These are phyloP conservation scores for Ceyx margarethae DNA, from an alignment of 2,113 vertebrate genomes.

Conservation along the genomic window DNA sequence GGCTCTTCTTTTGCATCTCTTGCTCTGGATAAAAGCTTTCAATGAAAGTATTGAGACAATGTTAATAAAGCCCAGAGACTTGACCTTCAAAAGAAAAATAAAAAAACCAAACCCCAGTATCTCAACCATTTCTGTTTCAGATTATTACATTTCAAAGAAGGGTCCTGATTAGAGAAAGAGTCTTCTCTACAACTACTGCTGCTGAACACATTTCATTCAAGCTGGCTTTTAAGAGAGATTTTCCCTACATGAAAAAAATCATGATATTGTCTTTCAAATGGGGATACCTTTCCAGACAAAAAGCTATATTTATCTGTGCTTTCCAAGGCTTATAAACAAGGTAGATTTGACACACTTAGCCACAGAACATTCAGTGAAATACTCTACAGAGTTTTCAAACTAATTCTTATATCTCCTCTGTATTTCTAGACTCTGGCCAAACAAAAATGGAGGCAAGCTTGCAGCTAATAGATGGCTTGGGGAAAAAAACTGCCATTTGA, in stretches of 20 bases:
- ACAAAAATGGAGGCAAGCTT: neutral
- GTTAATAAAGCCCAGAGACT: neutral
- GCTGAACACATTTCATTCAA: neutral
- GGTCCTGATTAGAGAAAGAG: neutral
- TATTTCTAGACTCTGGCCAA: neutral
- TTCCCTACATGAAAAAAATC: neutral
- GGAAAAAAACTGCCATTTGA: neutral
- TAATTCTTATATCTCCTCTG: neutral
- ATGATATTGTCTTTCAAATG: neutral
- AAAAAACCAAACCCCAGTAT: neutral
- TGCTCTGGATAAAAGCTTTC: neutral
- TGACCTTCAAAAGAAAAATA: neutral
- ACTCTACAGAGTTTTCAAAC: neutral
- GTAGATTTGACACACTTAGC: neutral
- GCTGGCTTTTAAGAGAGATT: neutral
- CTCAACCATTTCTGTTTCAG: neutral
- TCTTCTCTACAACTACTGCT: neutral
- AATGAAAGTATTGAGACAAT: neutral
- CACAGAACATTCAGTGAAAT: neutral
- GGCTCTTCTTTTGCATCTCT: neutral
- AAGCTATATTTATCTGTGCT: neutral
- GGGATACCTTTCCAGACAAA: neutral
- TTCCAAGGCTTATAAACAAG: neutral
- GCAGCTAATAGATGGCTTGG: neutral
- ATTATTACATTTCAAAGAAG: neutral